A percentile compares a stretch with the other conserved stretches of the same genome.
phyloP scores from a whole-genome alignment of 2,797 vertebrate genomes.

The Trematocara caparti region DNA sequence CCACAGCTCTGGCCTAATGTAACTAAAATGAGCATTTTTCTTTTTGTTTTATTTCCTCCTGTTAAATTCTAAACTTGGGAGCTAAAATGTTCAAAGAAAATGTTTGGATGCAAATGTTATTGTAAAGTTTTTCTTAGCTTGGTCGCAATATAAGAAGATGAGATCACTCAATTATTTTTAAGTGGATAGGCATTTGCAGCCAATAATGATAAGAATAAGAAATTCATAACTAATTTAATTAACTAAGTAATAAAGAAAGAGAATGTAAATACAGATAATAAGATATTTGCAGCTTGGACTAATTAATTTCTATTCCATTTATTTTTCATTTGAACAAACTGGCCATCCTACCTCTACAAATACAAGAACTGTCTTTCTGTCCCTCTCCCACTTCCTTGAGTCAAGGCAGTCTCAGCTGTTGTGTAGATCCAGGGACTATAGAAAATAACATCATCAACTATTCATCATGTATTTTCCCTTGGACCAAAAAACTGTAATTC shows the following conservation, averaged over 20 bases:
- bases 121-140: neutral
- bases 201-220: neutral
- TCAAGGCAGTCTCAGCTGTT: slow-evolving; percentile 33
- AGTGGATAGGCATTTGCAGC: neutral
- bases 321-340: neutral
- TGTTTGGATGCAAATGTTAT: neutral
- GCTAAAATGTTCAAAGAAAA: neutral
- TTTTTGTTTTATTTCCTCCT: neutral
- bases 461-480: slow-evolving; percentile 13
- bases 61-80: neutral
- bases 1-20: neutral
- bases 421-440: slow-evolving; percentile 9
- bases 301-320: neutral
- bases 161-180: neutral
- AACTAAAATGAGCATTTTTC: neutral
- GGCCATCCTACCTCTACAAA: neutral
- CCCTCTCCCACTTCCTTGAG: neutral
- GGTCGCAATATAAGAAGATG: neutral
- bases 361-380: neutral
- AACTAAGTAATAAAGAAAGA: neutral
- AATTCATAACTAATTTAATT: neutral
- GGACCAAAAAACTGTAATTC: neutral
- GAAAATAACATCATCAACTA: slow-evolving; percentile 27
- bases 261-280: neutral
- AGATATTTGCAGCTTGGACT: neutral